Conservation (phyloP, 1,140 invertebrate species). For the Chlorops oryzae region DNA sequence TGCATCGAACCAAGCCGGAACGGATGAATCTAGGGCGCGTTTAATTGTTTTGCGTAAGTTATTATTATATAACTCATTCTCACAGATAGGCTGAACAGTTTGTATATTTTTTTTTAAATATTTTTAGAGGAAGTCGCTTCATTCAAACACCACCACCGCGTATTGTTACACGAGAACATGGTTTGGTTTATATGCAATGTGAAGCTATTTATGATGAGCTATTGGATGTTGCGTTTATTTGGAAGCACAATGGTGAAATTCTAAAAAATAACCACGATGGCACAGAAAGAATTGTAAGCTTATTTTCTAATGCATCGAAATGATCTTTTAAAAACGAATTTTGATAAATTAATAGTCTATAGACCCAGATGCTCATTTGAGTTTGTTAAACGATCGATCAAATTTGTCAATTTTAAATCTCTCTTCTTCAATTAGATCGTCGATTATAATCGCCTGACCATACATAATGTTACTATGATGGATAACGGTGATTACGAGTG, state of each 20-base stretch:
- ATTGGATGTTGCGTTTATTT: conserved; percentile 82
- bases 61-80: neutral
- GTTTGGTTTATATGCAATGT: conserved; percentile 70
- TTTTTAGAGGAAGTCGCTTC: conserved; percentile 62
- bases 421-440: too few species aligned
- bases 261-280: conserved; percentile 61
- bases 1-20: conserved; percentile 77
- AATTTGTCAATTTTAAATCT: too few species aligned
- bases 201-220: conserved; percentile 72
- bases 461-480: conserved; percentile 74
- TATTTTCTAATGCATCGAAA: too few species aligned
- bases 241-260: conserved; percentile 80
- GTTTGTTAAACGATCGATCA: too few species aligned
- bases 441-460: conserved; percentile 67
- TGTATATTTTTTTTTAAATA: neutral
- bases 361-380: too few species aligned
- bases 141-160: conserved; percentile 59
- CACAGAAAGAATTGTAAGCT: conserved; percentile 49
- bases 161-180: conserved; percentile 62
- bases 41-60: conserved; percentile 78
- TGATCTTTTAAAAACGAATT: conserved; percentile 1
- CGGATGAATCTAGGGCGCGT: conserved; percentile 70
- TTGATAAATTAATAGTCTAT: too few species aligned
- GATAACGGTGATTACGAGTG: conserved; percentile 87
- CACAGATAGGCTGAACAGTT: too few species aligned